Percentiles rank a stretch among this genome's conserved stretches.
Conservation (phyloP, 2,888 invertebrate species). For the Campoplex capitator region DNA sequence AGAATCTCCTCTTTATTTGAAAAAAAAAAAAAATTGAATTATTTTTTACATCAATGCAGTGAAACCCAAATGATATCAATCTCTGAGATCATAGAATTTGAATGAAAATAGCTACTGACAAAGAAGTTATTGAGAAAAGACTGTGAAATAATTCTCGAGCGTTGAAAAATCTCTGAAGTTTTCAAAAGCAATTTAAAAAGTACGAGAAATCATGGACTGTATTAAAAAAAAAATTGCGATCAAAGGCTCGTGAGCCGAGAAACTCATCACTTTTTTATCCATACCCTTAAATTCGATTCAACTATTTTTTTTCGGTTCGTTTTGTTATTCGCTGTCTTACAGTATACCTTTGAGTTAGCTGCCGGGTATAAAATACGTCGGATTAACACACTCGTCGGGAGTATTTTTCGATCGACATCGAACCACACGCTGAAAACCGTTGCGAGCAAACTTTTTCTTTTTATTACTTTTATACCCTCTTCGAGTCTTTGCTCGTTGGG, state of each 20-base stretch:
- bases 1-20: background rate
- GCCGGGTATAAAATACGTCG: slow-evolving; percentile 42
- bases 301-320: slow-evolving; percentile 48
- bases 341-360: background rate
- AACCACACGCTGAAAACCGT: slow-evolving; percentile 41
- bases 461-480: background rate
- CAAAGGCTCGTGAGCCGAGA: background rate
- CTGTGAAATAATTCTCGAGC: background rate
- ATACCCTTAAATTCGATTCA: slow-evolving; percentile 17
- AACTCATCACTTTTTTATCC: background rate
- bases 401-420: slow-evolving; percentile 39
- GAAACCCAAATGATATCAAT: background rate
- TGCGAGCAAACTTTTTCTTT: slow-evolving; percentile 24
- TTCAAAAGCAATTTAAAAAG: background rate
- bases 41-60: background rate
- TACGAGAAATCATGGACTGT: background rate
- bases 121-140: background rate
- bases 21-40: background rate
- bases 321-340: slow-evolving; percentile 51
- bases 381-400: slow-evolving; percentile 51
- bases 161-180: background rate
- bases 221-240: background rate
- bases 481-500: background rate
- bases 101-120: background rate
- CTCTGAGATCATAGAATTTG: background rate